Base-by-base conservation (phyloP, 2,888 invertebrate species). In the Platerodrilus igneus region DNA sequence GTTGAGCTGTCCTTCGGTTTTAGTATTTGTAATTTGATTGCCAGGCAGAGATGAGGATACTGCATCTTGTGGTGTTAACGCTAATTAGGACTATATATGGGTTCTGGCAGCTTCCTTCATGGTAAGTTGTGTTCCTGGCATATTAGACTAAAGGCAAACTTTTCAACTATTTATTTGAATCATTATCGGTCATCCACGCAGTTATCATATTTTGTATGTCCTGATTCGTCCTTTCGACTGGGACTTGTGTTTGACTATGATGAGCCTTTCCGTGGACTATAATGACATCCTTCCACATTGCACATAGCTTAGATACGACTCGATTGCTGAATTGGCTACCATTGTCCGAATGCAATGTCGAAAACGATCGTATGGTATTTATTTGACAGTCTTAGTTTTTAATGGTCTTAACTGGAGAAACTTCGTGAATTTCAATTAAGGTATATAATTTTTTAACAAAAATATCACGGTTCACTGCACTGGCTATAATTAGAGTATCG, bases 31-130 rank as follows among this genome's bases (percentile, higher is more conserved):
- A 29, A 54, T 53, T 48, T 45, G 43, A 21, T 39, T 48, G 45
- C 36, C 1, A 44, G 48, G 48, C 19, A 54, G 45, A 49, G 45
- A 52, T 32, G 52, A 52, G 30, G 52, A 48, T n/a, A n/a, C n/a
- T n/a, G n/a, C n/a, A n/a, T n/a, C n/a, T n/a, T n/a, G n/a, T n/a
- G n/a, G n/a, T n/a, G n/a, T n/a, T n/a, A n/a, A n/a, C 41, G 32
- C 59, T 57, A 51, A 60, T 57, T 48, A 54, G 31, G 26, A 57
- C 58, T 57, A 58, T 52, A 51, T 60, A 61, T 27, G 58, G 56
- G 48, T 43, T 55, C 45, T 53, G 52, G 28, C 42, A 49, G 31
- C 56, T 58, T 40, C 49, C 55, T 41, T 41, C 34, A n/a, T 60
- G 52, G 27, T 52, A 48, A 18, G 48, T 41, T 29, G 35, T 48